Evolutionary conservation across 2,113 vertebrate species (phyloP).

Genomic region (Caranx ignobilis): DNA sequence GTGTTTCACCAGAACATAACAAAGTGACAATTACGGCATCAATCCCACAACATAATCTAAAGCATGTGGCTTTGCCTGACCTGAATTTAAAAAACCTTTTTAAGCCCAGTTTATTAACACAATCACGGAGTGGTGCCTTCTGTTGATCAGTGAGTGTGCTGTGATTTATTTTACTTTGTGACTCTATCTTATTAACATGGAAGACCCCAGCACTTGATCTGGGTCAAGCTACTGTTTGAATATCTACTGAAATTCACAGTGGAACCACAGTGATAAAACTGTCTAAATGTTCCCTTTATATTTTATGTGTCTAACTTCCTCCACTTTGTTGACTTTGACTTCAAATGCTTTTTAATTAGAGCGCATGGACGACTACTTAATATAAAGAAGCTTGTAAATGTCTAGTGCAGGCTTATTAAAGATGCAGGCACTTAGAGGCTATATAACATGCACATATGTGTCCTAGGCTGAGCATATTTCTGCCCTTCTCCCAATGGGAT

Average conservation of each 20-base stretch:
- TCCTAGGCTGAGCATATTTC: background rate
- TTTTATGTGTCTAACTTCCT: background rate
- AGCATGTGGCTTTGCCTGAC: background rate
- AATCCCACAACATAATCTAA: background rate
- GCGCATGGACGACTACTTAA: background rate
- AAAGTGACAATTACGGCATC: background rate
- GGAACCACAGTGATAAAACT: background rate
- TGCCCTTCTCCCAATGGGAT: slow-evolving; percentile 8
- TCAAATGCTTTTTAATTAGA: background rate
- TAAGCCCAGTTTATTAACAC: background rate
- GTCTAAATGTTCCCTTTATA: background rate
- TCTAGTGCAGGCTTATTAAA: background rate
- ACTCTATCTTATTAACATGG: slow-evolving; percentile 41
- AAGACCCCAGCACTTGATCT: slow-evolving; percentile 31
- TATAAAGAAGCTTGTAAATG: background rate
- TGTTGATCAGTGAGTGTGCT: background rate
- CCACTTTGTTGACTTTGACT: background rate
- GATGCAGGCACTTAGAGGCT: background rate
- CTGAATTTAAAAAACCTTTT: background rate
- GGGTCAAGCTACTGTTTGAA: slow-evolving; percentile 33
- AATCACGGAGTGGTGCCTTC: background rate
- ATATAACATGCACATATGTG: background rate
- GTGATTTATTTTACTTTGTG: slow-evolving; percentile 18
- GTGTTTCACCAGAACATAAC: background rate
- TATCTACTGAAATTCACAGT: background rate